Evolutionary conservation across 2,888 invertebrate genomes (phyloP), one percentile per base, ranked within the genome.

Genomic region (Flabesymbios commensalis): DNA sequence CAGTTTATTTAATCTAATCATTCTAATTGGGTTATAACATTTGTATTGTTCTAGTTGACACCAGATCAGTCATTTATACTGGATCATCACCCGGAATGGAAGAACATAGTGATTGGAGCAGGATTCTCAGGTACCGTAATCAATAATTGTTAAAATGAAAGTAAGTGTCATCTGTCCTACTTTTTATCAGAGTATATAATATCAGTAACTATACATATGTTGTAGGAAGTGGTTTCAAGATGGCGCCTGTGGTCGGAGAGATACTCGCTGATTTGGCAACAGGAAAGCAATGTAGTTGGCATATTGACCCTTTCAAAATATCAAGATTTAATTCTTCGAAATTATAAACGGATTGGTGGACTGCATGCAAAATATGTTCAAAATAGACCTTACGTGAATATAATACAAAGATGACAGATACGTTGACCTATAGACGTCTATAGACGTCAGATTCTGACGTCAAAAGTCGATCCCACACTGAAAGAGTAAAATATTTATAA

Each of bases 161-260:
- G 22, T 7, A 17, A 14, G 14, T 17, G 45, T 17, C 10, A 17
- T 14, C 7, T 10, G n/a, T n/a, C n/a, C n/a, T n/a, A n/a, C n/a
- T n/a, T n/a, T n/a, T n/a, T n/a, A n/a, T n/a, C n/a, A n/a, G n/a
- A n/a, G n/a, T n/a, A n/a, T n/a, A n/a, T n/a, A 36, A 10, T 36
- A n/a, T n/a, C n/a, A n/a, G n/a, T 36, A n/a, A 14, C 39, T n/a
- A 36, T 14, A 36, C 39, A 28, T 1, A 42, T 22, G 33, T 59
- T 56, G 14, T 58, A 83, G 82, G 83, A 60, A 80, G 79, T 59
- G 83, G 83, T 10, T 83, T 83, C 69, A 83, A 83, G 68, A 67
- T 82, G 26, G 74, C 81, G 2, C 83, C 83, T 3, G 77, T 77
- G 3, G 76, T 82, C 2, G 83, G 82, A 0, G 77, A 77, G 53